phyloP scores from a whole-genome alignment of 2,888 invertebrate species.

The Perdita meconis region DNA sequence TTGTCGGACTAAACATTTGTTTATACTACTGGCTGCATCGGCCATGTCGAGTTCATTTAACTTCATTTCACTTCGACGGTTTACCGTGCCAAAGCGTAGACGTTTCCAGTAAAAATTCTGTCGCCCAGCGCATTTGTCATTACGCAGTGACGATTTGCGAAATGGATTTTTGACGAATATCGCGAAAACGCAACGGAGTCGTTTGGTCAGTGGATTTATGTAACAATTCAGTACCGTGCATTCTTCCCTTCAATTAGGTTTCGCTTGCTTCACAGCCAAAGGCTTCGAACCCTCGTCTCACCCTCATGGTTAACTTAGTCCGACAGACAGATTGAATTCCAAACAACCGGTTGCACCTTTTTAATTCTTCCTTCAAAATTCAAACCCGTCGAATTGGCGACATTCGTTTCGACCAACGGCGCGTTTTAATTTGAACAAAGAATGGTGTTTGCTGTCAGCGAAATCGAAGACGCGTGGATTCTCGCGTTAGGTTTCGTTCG shows the following conservation, averaged over 20 bases:
- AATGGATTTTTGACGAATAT: too few relatives aligned
- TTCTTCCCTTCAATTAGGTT: conserved; percentile 40
- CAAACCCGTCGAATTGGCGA: too few relatives aligned
- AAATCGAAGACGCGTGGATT: neutral
- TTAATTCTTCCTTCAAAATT: too few relatives aligned
- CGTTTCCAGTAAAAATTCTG: too few relatives aligned
- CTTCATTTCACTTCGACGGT: neutral
- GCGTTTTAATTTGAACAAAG: too few relatives aligned
- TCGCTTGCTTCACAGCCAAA: conserved; percentile 34
- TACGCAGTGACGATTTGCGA: too few relatives aligned
- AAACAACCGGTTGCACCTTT: conserved; percentile 10
- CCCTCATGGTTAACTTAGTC: conserved; percentile 56
- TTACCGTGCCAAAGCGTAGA: neutral
- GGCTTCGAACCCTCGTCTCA: conserved; percentile 15
- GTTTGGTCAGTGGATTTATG: neutral
- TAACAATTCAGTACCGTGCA: conserved; percentile 51
- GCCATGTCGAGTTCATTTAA: neutral
- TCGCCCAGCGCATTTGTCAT: too few relatives aligned
- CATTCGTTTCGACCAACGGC: too few relatives aligned
- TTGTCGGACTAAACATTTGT: neutral
- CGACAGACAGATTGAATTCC: conserved; percentile 20
- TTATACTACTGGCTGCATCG: conserved; percentile 14
- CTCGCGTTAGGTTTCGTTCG: neutral
- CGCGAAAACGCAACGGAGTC: neutral
- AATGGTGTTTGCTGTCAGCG: too few relatives aligned